Evolutionary conservation across 2,888 invertebrate genomes (phyloP).

Genomic region (Loripinus fragilis): DNA sequence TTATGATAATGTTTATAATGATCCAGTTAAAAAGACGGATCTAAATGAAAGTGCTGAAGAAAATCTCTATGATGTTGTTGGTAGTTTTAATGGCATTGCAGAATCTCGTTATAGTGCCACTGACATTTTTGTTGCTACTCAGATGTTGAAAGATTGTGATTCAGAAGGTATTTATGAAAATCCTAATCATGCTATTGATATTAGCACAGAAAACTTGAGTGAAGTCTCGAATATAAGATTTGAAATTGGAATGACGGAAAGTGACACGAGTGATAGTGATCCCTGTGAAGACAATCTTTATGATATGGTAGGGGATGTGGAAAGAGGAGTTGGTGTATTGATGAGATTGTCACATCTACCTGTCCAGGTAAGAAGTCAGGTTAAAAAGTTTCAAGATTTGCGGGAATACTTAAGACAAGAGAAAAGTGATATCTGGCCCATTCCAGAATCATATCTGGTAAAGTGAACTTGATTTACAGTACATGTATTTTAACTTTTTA

Average conservation of each 20-base stretch:
- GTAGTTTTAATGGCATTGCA: not conserved
- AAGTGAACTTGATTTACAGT: too few relatives aligned
- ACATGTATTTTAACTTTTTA: too few relatives aligned
- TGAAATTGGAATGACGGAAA: not conserved
- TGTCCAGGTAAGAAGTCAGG: not conserved
- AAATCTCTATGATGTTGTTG: slow-evolving; percentile 6
- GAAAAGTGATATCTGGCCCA: too few relatives aligned
- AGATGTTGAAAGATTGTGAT: not conserved
- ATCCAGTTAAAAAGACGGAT: too few relatives aligned
- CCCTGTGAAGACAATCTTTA: not conserved
- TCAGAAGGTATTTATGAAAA: slow-evolving; percentile 5
- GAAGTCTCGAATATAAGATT: not conserved
- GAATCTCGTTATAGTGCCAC: not conserved
- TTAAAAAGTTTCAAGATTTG: too few relatives aligned
- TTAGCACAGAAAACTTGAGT: not conserved
- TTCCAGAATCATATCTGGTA: too few relatives aligned
- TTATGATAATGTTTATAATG: not conserved
- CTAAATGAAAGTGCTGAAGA: not conserved
- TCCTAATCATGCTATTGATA: not conserved
- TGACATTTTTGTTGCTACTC: not conserved
- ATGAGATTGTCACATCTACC: not conserved
- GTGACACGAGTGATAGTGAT: not conserved
- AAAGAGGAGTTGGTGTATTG: not conserved
- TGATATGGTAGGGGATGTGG: not conserved
- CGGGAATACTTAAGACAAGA: too few relatives aligned